Conservation (phyloP, 2,797 vertebrate genomes). For the Chaetodon trifasciatus region DNA sequence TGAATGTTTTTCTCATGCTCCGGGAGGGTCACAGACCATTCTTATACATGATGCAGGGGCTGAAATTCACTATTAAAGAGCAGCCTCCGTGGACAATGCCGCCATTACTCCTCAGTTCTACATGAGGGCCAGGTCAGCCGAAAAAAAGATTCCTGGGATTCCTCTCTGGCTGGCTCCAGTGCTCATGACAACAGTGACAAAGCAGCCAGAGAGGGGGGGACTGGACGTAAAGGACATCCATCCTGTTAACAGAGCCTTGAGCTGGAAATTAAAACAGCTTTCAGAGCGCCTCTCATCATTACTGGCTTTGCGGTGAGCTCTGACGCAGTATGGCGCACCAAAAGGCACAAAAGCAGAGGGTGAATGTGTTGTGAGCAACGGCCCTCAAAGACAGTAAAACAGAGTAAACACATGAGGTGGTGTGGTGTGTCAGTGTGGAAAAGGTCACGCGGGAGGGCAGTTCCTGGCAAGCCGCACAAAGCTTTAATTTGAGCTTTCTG, state of each 20-base stretch:
- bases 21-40: conserved; percentile 45
- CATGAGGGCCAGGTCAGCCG: conserved; percentile 71
- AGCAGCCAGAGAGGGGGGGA: conserved; percentile 58
- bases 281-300: conserved; percentile 57
- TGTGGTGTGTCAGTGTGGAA: conserved; percentile 58
- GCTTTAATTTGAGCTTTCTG: background rate
- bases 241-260: conserved; percentile 63
- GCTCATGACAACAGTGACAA: conserved; percentile 85
- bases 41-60: conserved; percentile 55
- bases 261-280: conserved; percentile 70
- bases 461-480: conserved; percentile 21
- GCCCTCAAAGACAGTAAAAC: conserved; percentile 50
- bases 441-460: conserved; percentile 57
- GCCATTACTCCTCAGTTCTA: conserved; percentile 62
- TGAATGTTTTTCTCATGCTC: conserved; percentile 52
- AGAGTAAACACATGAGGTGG: conserved; percentile 64
- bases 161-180: conserved; percentile 67
- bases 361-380: conserved; percentile 55
- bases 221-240: conserved; percentile 72
- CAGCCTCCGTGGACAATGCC: conserved; percentile 64
- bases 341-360: conserved; percentile 60
- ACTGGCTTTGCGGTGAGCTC: conserved; percentile 63
- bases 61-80: conserved; percentile 58
- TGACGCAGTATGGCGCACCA: conserved; percentile 63
- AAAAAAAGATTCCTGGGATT: conserved; percentile 85